Evolutionary conservation across 1,140 invertebrate species (phyloP).

Genomic region (Nomia melanderi): DNA sequence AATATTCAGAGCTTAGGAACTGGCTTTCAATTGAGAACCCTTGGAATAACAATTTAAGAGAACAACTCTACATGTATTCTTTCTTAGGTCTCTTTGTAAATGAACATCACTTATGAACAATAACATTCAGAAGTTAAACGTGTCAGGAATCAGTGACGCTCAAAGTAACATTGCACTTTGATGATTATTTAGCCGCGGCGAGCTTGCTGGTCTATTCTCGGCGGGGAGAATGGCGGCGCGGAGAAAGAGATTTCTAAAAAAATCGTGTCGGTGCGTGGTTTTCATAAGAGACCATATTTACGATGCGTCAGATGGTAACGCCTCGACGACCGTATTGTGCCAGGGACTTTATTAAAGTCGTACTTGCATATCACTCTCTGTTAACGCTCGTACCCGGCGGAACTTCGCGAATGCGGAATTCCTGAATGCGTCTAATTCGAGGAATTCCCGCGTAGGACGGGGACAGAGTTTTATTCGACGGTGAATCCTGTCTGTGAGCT

Average conservation of each 20-base stretch:
- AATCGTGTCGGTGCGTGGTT: slow-evolving; percentile 20
- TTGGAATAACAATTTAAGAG: too few relatives aligned
- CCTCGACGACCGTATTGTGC: slow-evolving; percentile 31
- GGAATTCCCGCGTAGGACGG: background rate
- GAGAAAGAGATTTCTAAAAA: slow-evolving; percentile 15
- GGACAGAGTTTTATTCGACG: slow-evolving; percentile 4
- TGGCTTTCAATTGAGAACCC: too few relatives aligned
- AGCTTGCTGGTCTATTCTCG: background rate
- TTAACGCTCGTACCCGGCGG: background rate
- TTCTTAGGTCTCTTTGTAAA: background rate
- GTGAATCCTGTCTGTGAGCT: background rate
- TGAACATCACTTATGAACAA: background rate
- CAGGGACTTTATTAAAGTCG: slow-evolving; percentile 50
- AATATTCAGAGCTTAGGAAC: too few relatives aligned
- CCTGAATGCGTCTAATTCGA: slow-evolving; percentile 7
- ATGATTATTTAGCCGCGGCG: background rate
- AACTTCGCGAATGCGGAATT: slow-evolving; percentile 23
- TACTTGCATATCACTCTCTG: slow-evolving; percentile 3
- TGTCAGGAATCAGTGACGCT: background rate
- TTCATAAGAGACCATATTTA: slow-evolving; percentile 21
- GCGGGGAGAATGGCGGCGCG: background rate
- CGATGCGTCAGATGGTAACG: background rate
- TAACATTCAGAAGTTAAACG: background rate
- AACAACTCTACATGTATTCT: background rate
- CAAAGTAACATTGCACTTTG: slow-evolving; percentile 1